Evolutionary conservation across 1,140 invertebrate genomes (phyloP).

Genomic region (Lithobius niger): DNA sequence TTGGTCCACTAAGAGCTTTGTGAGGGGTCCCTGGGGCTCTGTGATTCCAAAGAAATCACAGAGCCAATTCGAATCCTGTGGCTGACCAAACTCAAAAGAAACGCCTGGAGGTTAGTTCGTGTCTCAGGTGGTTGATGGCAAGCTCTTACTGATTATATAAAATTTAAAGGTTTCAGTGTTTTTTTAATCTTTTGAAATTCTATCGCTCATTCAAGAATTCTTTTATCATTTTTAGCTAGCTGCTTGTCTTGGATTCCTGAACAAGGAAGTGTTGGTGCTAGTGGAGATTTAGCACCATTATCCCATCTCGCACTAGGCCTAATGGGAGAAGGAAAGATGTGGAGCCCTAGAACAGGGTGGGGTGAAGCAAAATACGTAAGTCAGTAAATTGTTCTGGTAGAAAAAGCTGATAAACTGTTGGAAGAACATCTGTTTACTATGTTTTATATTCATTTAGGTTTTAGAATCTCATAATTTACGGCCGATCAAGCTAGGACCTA

Average conservation of each 20-base stretch:
- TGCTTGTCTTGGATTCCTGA: conserved; percentile 60
- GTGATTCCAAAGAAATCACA: too few relatives aligned
- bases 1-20: too few relatives aligned
- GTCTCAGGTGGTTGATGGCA: too few relatives aligned
- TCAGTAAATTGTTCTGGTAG: conserved; percentile 10
- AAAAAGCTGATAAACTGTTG: neutral
- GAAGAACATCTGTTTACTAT: neutral
- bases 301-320: conserved; percentile 53
- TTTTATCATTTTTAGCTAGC: conserved; percentile 34
- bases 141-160: too few relatives aligned
- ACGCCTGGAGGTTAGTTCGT: too few relatives aligned
- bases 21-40: too few relatives aligned
- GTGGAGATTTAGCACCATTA: conserved; percentile 55
- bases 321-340: conserved; percentile 65
- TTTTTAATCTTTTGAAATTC: too few relatives aligned
- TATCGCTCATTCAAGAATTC: too few relatives aligned
- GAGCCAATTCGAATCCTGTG: too few relatives aligned
- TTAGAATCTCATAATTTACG: conserved; percentile 43
- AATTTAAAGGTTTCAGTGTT: too few relatives aligned
- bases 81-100: too few relatives aligned
- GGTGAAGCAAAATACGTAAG: conserved; percentile 48
- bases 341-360: conserved; percentile 57
- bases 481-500: conserved; percentile 46
- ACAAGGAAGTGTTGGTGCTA: conserved; percentile 59
- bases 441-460: conserved; percentile 30